These are phyloP conservation scores for Hemibagrus wyckioides DNA, from an alignment of 2,113 vertebrate genomes.

Conservation along the genomic window DNA sequence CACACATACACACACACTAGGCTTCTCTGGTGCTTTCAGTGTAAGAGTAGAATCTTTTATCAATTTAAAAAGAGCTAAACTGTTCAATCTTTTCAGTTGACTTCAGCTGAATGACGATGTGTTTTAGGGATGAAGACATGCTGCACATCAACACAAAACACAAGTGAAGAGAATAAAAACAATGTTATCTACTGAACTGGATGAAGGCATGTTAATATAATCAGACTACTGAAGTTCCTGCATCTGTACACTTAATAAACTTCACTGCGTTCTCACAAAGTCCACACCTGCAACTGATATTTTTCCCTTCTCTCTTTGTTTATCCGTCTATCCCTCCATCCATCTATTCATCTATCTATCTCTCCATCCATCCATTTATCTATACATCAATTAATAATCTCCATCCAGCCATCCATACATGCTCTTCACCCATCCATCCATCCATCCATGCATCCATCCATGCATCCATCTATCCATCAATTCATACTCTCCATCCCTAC, in stretches of 20 bases:
- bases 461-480: too few species aligned
- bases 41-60: slow-evolving; percentile 3
- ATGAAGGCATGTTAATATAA: not conserved
- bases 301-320: not conserved
- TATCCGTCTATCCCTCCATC: too few species aligned
- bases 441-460: too few species aligned
- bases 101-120: slow-evolving; percentile 11
- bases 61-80: slow-evolving; percentile 10
- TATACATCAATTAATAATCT: too few species aligned
- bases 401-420: too few species aligned
- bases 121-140: not conserved
- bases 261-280: not conserved
- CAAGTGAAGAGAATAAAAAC: not conserved
- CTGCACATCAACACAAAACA: not conserved
- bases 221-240: not conserved
- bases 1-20: slow-evolving; percentile 27
- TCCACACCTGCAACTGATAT: not conserved
- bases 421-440: too few species aligned
- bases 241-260: not conserved
- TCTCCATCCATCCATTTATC: too few species aligned
- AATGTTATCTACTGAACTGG: not conserved
- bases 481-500: too few species aligned
- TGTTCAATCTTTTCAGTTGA: slow-evolving; percentile 25
- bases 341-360: too few species aligned
- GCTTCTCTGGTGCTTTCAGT: slow-evolving; percentile 38